Base-by-base conservation (phyloP, 2,113 vertebrate species). In the Isichthys henryi region DNA sequence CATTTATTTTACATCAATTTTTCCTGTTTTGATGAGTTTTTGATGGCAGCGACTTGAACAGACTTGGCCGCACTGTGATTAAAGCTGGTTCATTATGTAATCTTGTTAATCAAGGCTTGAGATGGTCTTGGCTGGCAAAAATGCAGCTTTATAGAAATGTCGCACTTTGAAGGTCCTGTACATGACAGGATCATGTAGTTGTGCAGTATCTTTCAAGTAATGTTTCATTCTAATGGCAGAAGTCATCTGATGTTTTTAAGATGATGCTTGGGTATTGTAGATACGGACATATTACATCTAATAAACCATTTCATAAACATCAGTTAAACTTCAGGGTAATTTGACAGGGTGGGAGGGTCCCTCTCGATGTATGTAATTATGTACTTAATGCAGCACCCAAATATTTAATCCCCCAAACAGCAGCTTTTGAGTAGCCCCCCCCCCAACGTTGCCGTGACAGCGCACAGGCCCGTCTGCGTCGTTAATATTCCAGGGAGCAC, bases 401-500 rank as follows among this genome's bases (percentile, higher is more conserved):
- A 48, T 84, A 84, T 84, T 84, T 23, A 84, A 46, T 48, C 45
- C 82, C 39, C 39, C n/a, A 83, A 83, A 48, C 5, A 19, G 35
- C 27, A 35, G n/a, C 5, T 39, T 4, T 11, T 31, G 21, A 35
- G 31, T 48, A 19, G 48, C n/a, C 5, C 23, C 48, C 49, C 52
- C 49, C 35, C 9, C 91, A 88, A 92, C 91, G 91, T 92, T 89
- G 89, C 90, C 92, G 48, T 92, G 90, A 90, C 88, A 89, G 90
- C 92, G 89, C 90, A 90, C 91, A 88, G 86, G 92, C 90, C 92
- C 93, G 92, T 93, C 92, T 91, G 88, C 88, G 93, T 95, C 39
- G 89, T 95, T 96, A 93, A 94, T 94, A 95, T 96, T 95, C 94
- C 23, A 46, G 90, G 92, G 93, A 58, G 93, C 91, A 87, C 92